Percentiles rank a stretch among this genome's conserved stretches.
These are phyloP conservation scores for Sciurus niger DNA, from an alignment of 2,113 vertebrate species.

Conservation along the genomic window DNA sequence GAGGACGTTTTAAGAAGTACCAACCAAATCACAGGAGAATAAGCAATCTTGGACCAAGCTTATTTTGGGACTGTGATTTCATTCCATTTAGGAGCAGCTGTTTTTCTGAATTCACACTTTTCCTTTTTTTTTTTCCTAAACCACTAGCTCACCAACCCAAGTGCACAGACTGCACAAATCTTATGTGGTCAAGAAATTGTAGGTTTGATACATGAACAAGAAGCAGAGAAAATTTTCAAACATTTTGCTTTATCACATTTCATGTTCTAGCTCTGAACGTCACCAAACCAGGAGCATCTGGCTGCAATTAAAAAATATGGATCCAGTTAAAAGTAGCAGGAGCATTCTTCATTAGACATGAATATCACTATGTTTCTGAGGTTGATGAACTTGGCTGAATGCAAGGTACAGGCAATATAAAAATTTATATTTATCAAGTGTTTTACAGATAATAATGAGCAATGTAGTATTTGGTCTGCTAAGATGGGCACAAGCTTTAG, in stretches of 20 bases:
- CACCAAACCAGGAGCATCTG: background rate
- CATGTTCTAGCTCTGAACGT: slow-evolving; percentile 54
- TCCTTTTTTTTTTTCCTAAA: slow-evolving; percentile 50
- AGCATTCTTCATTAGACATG: background rate
- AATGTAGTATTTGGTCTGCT: slow-evolving; percentile 23
- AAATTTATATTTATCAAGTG: slow-evolving; percentile 32
- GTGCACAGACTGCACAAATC: slow-evolving; percentile 19
- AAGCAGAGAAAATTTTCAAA: slow-evolving; percentile 24
- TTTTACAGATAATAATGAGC: slow-evolving; percentile 3
- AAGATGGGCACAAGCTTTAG: background rate
- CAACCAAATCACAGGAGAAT: slow-evolving; percentile 51
- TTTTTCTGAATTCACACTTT: slow-evolving; percentile 66
- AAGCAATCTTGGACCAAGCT: slow-evolving; percentile 27
- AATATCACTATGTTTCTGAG: slow-evolving; percentile 41
- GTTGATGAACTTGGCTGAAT: slow-evolving; percentile 40
- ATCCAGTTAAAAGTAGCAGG: slow-evolving; percentile 33
- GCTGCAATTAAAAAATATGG: background rate
- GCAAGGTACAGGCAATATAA: background rate
- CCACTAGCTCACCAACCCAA: slow-evolving; percentile 9
- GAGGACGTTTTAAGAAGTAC: slow-evolving; percentile 16
- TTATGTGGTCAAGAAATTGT: slow-evolving; percentile 38
- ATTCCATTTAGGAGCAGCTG: slow-evolving; percentile 53
- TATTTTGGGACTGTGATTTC: slow-evolving; percentile 58
- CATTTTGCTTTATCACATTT: background rate
- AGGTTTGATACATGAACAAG: slow-evolving; percentile 25